These are phyloP conservation scores for Axea sp. DNA, from an alignment of 2,888 invertebrate species.

Conservation along the genomic window DNA sequence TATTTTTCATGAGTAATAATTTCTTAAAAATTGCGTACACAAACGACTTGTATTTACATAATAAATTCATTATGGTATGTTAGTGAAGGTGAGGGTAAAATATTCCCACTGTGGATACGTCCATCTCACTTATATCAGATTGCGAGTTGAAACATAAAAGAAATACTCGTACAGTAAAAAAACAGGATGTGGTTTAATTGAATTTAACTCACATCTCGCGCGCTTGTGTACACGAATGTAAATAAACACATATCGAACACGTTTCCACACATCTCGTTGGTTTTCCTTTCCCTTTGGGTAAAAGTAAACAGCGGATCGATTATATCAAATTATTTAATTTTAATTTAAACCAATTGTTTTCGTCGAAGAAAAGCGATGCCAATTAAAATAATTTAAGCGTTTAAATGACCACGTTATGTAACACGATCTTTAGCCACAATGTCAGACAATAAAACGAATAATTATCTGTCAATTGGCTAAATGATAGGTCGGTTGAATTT, in stretches of 20 bases:
- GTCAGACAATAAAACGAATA: conserved; percentile 20
- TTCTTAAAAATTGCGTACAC: no score
- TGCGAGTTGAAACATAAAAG: conserved; percentile 66
- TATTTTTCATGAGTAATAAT: no score
- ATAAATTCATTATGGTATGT: conserved; percentile 7
- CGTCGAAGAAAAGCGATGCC: background rate
- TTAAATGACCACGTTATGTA: conserved; percentile 9
- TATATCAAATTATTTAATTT: background rate
- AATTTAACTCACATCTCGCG: conserved; percentile 64
- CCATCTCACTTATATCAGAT: conserved; percentile 63
- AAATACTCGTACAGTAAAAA: conserved; percentile 64
- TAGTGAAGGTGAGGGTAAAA: conserved; percentile 58
- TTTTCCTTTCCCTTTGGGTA: background rate
- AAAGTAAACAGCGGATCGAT: background rate
- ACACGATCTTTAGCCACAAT: conserved; percentile 4
- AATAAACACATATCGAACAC: conserved; percentile 4
- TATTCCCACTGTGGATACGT: conserved; percentile 63
- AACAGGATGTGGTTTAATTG: conserved; percentile 75
- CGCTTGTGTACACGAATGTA: conserved; percentile 22
- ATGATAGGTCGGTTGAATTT: background rate
- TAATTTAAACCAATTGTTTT: conserved; percentile 1
- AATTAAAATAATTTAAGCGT: conserved; percentile 16
- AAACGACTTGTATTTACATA: no score
- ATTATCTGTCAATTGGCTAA: conserved; percentile 19
- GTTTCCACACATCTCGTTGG: conserved; percentile 1